A percentile compares a stretch with the other conserved stretches of the same genome.
phyloP scores from a whole-genome alignment of 2,888 invertebrate genomes.

The Agrotis exclamationis region DNA sequence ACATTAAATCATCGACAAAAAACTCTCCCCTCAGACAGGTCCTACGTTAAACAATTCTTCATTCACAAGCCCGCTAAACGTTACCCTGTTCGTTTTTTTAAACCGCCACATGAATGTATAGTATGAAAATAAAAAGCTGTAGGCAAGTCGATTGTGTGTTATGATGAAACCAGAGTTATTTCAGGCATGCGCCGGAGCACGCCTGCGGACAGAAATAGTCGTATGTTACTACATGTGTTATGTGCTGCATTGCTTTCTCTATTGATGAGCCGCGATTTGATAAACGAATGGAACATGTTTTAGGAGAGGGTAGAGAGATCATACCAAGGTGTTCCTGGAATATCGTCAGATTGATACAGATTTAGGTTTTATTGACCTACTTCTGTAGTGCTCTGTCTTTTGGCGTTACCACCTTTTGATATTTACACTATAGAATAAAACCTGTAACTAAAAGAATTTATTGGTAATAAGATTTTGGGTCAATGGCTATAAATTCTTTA shows the following conservation, averaged over 20 bases:
- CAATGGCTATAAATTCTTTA: too few relatives aligned
- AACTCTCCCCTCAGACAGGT: not conserved
- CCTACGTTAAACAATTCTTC: slow-evolving; percentile 12
- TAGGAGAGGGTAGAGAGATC: not conserved
- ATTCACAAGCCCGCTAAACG: slow-evolving; percentile 17
- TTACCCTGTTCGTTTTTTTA: slow-evolving; percentile 22
- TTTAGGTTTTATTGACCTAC: slow-evolving; percentile 1
- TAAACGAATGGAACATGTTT: slow-evolving; percentile 15
- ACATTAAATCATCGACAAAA: not conserved
- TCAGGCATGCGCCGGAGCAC: slow-evolving; percentile 70
- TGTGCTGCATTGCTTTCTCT: slow-evolving; percentile 56
- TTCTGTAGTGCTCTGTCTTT: not conserved
- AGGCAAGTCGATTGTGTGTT: slow-evolving; percentile 62
- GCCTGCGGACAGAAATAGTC: slow-evolving; percentile 70
- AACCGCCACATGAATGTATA: slow-evolving; percentile 35
- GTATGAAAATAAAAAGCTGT: slow-evolving; percentile 68
- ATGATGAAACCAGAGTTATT: slow-evolving; percentile 77
- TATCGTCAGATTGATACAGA: not conserved
- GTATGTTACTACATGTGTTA: slow-evolving; percentile 50
- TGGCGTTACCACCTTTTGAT: not conserved
- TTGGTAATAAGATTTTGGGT: too few relatives aligned
- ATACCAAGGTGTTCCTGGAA: not conserved
- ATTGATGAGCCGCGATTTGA: slow-evolving; percentile 40
- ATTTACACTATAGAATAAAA: not conserved
- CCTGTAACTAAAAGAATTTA: not conserved